Evolutionary conservation across 2,113 vertebrate genomes (phyloP).

Genomic region (Rhea americana): DNA sequence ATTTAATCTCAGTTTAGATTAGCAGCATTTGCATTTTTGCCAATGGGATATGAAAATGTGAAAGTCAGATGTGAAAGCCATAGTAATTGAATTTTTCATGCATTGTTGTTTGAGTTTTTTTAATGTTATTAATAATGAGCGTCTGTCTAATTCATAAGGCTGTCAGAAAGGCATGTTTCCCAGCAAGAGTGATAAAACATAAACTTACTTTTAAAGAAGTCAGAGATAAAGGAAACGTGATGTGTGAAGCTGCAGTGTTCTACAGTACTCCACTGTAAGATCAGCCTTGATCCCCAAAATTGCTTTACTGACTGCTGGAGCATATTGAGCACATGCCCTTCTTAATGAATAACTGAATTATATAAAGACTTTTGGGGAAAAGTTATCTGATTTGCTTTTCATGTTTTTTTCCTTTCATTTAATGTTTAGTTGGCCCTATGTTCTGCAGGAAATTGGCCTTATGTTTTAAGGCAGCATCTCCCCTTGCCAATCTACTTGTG

Average conservation of each 20-base stretch:
- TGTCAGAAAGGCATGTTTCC: background rate
- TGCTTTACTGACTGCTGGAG: background rate
- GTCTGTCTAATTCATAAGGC: background rate
- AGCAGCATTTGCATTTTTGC: background rate
- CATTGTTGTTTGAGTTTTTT: background rate
- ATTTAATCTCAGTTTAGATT: background rate
- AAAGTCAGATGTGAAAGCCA: background rate
- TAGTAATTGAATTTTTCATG: background rate
- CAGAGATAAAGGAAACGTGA: background rate
- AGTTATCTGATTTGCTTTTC: background rate
- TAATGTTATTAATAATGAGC: background rate
- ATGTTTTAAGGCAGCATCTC: background rate
- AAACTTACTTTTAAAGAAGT: background rate
- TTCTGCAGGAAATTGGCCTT: background rate
- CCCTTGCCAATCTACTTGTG: background rate
- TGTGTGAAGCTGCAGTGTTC: background rate
- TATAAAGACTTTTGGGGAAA: background rate
- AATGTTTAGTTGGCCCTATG: background rate
- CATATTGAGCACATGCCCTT: background rate
- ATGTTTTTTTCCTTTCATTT: background rate
- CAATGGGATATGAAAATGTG: background rate
- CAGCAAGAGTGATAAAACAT: background rate
- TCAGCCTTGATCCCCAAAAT: background rate
- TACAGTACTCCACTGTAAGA: background rate
- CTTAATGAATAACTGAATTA: background rate